Evolutionary conservation across 2,888 invertebrate genomes (phyloP), one percentile per base, ranked within the genome.

Genomic region (Sphaerophoria rueppellii): DNA sequence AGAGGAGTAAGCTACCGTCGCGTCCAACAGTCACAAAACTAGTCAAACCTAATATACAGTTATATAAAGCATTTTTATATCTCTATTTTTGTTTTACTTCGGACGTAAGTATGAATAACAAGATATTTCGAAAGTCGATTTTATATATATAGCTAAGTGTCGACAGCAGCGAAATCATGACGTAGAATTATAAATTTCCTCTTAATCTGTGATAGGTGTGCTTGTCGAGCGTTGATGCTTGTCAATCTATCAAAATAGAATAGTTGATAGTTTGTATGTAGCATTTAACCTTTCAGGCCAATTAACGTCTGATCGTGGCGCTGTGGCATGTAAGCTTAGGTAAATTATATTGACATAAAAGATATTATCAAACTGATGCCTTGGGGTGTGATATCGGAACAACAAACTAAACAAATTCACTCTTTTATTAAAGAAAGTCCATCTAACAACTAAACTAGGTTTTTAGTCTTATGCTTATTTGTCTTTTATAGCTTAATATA

Each of bases 51-150:
- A 57, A 52, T 24, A 55, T 50, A n/a, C 34, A 48, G 37, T 70
- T 48, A 16, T 63, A 63, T 37, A 11, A 12, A 12, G 50, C 32
- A 34, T 12, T 11, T 32, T 4, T 32, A 54, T n/a, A n/a, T 24
- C 16, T 11, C 11, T 24, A 52, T 35, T 55, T n/a, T 11, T 35
- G 24, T 24, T 24, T 24, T 24, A 24, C 24, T 16, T 24, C 24
- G 37, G 16, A 40, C 11, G 37, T 58, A 65, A 11, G 16, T 52
- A 81, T 37, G 16, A 37, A 61, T 46, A 61, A 37, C n/a, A 52
- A n/a, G n/a, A 74, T 61, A 14, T 40, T 57, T 78, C 50, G 61
- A 82, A 73, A 67, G 77, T 69, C 35, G 34, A 46, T 73, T 67
- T 60, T 46, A n/a, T 14, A 55, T 67, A 40, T 46, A n/a, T 14